A percentile compares a stretch with the other conserved stretches of the same genome.
Evolutionary conservation across 1,140 invertebrate genomes (phyloP).

Genomic region (Venustaconcha ellipsiformis): DNA sequence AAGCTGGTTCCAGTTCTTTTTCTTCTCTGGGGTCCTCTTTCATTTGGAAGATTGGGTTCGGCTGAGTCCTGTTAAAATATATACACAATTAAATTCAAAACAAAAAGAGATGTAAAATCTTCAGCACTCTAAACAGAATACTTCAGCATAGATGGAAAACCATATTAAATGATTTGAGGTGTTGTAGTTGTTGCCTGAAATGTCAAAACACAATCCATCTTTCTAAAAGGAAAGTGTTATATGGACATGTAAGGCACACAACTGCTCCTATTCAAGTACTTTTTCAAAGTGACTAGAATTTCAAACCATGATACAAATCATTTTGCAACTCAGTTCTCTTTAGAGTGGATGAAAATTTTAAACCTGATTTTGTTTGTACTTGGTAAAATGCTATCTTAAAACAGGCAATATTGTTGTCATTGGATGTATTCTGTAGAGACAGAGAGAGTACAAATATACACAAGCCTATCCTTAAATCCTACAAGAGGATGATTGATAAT

Average conservation of each 20-base stretch:
- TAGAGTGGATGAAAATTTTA: no score
- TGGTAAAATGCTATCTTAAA: no score
- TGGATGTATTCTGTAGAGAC: no score
- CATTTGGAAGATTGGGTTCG: slow-evolving; percentile 79
- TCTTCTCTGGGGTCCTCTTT: slow-evolving; percentile 65
- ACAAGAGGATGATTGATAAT: no score
- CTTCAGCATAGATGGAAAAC: slow-evolving; percentile 22
- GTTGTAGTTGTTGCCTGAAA: not conserved
- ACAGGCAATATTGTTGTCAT: no score
- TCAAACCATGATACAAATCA: no score
- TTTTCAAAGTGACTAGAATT: no score
- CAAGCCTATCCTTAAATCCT: no score
- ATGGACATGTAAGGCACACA: not conserved
- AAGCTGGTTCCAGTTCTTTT: slow-evolving; percentile 65
- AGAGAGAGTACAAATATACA: no score
- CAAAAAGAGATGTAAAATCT: slow-evolving; percentile 3
- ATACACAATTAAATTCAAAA: not conserved
- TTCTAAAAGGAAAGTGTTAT: not conserved
- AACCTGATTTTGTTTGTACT: no score
- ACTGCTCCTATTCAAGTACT: no score
- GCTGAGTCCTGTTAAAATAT: slow-evolving; percentile 76
- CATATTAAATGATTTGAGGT: slow-evolving; percentile 3
- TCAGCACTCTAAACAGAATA: not conserved
- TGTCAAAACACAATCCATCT: not conserved
- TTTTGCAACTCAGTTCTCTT: no score